Conservation (phyloP, 2,113 vertebrate species). For the rat (Rattus norvegicus) region GRCr8 NC_086020.1:156832501-156833000, state of each 20-base stretch:
- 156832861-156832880: background rate
- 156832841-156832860: background rate
- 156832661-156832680: background rate
- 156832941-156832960: conserved; percentile 7
- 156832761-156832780: background rate
- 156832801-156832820: conserved; percentile 12
- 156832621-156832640: background rate
- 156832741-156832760: background rate
- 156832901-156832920: background rate
- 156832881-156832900: background rate
- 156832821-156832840: background rate
- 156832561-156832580: conserved; percentile 7
- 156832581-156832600: background rate
- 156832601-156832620: background rate
- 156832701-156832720: background rate
- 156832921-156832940: background rate
- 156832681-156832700: background rate
- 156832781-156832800: background rate
- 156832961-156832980: background rate
- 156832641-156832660: background rate
- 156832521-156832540: background rate
- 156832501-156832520: background rate
- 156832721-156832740: background rate
- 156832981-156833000: background rate
- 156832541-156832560: background rate